Evolutionary conservation across 2,797 vertebrate species (phyloP), one percentile per base, ranked within the genome.

Genomic region (Anguilla marmorata): DNA sequence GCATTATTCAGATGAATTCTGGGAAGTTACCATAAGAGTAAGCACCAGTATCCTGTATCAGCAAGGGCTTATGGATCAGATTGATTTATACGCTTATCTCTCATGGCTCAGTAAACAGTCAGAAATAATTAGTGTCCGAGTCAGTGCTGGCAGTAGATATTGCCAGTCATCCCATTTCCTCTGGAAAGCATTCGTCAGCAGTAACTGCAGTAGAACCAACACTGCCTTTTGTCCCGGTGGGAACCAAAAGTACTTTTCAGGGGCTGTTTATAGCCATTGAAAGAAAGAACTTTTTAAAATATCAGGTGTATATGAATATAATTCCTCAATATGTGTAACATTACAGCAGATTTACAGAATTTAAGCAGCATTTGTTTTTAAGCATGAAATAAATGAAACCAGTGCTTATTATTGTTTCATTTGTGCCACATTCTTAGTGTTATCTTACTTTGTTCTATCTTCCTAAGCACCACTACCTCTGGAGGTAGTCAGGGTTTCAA

Each of bases 61-160:
- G 72, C 54, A 87, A 69, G 88, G 89, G 85, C 85, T 90, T 90
- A 88, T 89, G 76, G 89, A 84, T 90, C 85, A 86, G 45, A 87
- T 88, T 87, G 50, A 87, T 84, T 87, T 76, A 87, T 72, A 86
- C n/a, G 89, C 84, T 89, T 89, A 80, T 85, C 87, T 87, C 41
- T 76, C 14, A 76, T 58, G 84, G 58, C 80, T 90, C 76, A 82
- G 84, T 27, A 30, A 85, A 86, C 84, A 54, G 86, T 88, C 90
- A 88, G 84, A 88, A 84, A 89, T 88, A 86, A 88, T 90, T 89
- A 89, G 50, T 48, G 21, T 48, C 80, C 16, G 16, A 45, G 30
- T 86, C 63, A 1, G 45, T 72, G 33, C 6, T 82, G 7, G 79
- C 79, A 82, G 79, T 21, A 82, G 41, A 50, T 48, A 30, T n/a